These are phyloP conservation scores for Lasioglossum villosulum DNA, from an alignment of 2,888 invertebrate species.

Conservation along the genomic window DNA sequence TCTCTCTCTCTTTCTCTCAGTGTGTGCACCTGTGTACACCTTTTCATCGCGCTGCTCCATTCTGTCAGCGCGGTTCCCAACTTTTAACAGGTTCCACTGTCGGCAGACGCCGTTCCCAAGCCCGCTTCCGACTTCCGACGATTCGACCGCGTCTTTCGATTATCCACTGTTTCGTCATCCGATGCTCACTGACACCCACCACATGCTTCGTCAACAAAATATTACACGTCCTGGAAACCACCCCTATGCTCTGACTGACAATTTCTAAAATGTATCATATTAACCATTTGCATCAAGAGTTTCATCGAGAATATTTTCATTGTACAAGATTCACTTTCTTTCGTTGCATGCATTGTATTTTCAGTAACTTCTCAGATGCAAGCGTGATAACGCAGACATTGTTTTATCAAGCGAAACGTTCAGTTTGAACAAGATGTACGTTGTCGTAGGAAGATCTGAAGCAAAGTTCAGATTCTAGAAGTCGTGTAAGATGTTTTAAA, in stretches of 20 bases:
- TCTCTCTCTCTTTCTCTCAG: background rate
- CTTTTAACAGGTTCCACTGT: constrained; percentile 79
- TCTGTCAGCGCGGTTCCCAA: constrained; percentile 77
- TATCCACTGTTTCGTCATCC: constrained; percentile 9
- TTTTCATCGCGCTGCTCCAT: constrained; percentile 75
- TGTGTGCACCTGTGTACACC: constrained; percentile 61
- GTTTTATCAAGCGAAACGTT: no score
- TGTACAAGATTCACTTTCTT: no score
- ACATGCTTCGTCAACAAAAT: background rate
- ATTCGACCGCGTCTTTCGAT: constrained; percentile 49
- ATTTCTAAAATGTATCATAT: background rate
- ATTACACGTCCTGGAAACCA: background rate
- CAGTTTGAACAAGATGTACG: no score
- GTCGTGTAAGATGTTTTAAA: background rate
- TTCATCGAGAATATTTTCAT: no score
- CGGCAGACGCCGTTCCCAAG: constrained; percentile 50
- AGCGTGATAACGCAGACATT: no score
- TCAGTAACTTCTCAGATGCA: no score
- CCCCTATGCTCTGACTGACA: background rate
- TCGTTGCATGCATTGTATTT: no score
- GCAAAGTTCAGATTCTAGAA: background rate
- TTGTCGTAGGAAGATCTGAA: background rate
- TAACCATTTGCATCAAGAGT: no score
- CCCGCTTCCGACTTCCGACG: constrained; percentile 41
- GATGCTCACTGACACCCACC: background rate